Conservation (phyloP, 2,888 invertebrate genomes). For the Anoncus sp. region DNA sequence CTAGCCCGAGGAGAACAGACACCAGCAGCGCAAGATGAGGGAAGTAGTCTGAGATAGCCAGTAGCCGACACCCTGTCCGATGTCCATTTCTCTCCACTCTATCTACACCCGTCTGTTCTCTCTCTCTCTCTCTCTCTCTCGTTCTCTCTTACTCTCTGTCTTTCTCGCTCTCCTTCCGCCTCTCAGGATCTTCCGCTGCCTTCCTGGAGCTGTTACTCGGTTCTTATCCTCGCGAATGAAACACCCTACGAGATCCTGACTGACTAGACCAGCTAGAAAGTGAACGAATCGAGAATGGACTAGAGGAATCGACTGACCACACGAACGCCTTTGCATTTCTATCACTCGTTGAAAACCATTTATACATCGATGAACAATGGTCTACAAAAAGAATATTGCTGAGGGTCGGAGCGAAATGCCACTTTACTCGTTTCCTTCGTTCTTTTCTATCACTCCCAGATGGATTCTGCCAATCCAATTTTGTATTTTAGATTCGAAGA, state of each 20-base stretch:
- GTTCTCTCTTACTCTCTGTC: background rate
- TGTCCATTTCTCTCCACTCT: constrained; percentile 63
- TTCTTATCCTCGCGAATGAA: constrained; percentile 36
- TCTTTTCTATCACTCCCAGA: constrained; percentile 13
- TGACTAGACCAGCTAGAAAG: constrained; percentile 36
- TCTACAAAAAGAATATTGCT: background rate
- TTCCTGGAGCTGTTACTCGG: constrained; percentile 18
- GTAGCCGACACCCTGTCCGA: constrained; percentile 80
- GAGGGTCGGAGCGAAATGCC: background rate
- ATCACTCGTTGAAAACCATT: constrained; percentile 30
- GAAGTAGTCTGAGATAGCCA: constrained; percentile 80
- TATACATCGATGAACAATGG: constrained; percentile 17
- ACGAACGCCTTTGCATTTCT: constrained; percentile 39
- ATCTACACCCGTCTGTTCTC: constrained; percentile 55
- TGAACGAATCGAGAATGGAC: constrained; percentile 37
- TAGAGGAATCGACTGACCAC: constrained; percentile 7
- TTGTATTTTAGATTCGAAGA: background rate
- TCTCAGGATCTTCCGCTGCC: constrained; percentile 15
- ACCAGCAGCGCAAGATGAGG: constrained; percentile 66
- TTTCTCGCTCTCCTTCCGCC: constrained; percentile 22
- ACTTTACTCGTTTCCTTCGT: background rate
- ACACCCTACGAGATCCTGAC: constrained; percentile 53
- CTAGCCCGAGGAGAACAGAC: constrained; percentile 46
- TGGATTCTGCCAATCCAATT: constrained; percentile 10
- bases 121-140: constrained; percentile 45